Evolutionary conservation across 2,888 invertebrate genomes (phyloP).

Genomic region (Gari tellinella): DNA sequence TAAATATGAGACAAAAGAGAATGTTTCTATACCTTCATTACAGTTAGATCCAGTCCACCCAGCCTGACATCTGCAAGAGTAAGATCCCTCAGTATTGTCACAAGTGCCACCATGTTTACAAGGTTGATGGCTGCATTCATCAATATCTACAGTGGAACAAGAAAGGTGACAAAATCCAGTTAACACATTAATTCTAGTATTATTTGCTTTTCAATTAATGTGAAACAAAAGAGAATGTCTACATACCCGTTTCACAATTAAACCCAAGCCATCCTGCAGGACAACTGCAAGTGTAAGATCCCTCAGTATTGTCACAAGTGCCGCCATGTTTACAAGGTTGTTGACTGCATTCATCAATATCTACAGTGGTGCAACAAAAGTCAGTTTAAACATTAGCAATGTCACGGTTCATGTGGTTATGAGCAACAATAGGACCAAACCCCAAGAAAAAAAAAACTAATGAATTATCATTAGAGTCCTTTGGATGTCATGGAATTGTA

Average conservation of each 20-base stretch:
- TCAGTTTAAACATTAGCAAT: too few species aligned
- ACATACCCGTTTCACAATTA: conserved; percentile 49
- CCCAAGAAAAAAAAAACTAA: too few species aligned
- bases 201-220: too few species aligned
- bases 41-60: conserved; percentile 62
- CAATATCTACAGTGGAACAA: conserved; percentile 62
- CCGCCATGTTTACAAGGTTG: conserved; percentile 84
- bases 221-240: too few species aligned
- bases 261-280: conserved; percentile 77
- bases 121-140: conserved; percentile 51
- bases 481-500: too few species aligned
- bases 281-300: conserved; percentile 76
- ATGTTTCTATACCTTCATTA: conserved; percentile 60
- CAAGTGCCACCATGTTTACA: conserved; percentile 65
- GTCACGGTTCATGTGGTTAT: too few species aligned
- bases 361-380: conserved; percentile 29
- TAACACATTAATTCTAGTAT: too few species aligned
- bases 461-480: too few species aligned
- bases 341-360: conserved; percentile 58
- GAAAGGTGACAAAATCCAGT: too few species aligned
- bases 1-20: too few species aligned
- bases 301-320: conserved; percentile 74
- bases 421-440: too few species aligned
- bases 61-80: conserved; percentile 59
- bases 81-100: conserved; percentile 62